Percentiles rank a stretch among this genome's conserved stretches.
Conservation (phyloP, 1,140 invertebrate species). For the Belonocnema kinseyi region DNA sequence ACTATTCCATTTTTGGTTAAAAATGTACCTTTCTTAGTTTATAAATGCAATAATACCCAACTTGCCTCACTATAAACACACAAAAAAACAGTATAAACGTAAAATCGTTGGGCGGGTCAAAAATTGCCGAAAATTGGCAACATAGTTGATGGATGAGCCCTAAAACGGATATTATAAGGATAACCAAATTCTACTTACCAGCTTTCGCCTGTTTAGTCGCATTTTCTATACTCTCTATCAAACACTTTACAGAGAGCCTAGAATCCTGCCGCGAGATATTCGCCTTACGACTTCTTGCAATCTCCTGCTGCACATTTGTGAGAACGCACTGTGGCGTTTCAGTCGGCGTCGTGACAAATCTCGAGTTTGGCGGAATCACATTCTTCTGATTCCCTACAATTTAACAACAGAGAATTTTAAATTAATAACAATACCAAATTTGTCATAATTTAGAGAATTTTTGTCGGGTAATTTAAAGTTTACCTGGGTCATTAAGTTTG, state of each 20-base stretch:
- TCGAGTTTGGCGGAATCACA: conserved; percentile 53
- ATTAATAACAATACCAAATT: background rate
- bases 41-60: too few species aligned
- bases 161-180: background rate
- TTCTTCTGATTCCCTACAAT: conserved; percentile 71
- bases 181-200: conserved; percentile 66
- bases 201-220: conserved; percentile 89
- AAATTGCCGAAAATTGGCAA: too few species aligned
- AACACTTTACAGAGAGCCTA: conserved; percentile 88
- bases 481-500: conserved; percentile 81
- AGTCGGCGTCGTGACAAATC: conserved; percentile 66
- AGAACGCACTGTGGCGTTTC: conserved; percentile 75
- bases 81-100: too few species aligned
- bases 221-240: conserved; percentile 94
- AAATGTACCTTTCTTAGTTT: too few species aligned
- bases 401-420: conserved; percentile 34
- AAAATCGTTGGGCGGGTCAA: too few species aligned
- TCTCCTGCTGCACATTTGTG: conserved; percentile 78
- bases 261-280: conserved; percentile 83
- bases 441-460: background rate
- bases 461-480: conserved; percentile 45
- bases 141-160: too few species aligned
- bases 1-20: too few species aligned
- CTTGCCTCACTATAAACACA: too few species aligned
- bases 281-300: conserved; percentile 78